phyloP scores from a whole-genome alignment of 1,140 invertebrate species.

The Lycorma delicatula region DNA sequence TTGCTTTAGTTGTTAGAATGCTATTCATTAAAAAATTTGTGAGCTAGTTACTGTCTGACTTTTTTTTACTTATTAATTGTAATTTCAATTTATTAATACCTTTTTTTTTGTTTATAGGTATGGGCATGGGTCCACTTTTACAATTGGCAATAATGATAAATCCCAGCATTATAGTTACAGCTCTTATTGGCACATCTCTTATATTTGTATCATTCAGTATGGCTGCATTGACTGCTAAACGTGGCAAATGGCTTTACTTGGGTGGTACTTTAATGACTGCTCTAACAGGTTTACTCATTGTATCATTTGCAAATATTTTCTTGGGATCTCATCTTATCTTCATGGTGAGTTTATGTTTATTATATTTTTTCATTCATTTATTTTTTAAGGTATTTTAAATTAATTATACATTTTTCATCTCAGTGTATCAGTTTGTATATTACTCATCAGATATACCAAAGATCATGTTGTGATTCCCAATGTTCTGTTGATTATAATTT shows the following conservation, averaged over 20 bases:
- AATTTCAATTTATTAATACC: no score
- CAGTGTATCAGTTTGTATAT: neutral
- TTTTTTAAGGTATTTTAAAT: neutral
- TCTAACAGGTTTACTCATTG: conserved; percentile 65
- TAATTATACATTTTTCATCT: neutral
- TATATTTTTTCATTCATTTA: neutral
- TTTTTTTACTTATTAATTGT: no score
- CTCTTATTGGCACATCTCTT: conserved; percentile 73
- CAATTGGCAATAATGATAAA: conserved; percentile 66
- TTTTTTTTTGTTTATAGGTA: conserved; percentile 45
- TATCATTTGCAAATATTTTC: conserved; percentile 77
- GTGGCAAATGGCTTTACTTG: conserved; percentile 79
- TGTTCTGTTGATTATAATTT: no score
- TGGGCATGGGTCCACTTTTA: conserved; percentile 73
- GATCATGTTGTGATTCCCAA: no score
- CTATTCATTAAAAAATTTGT: no score
- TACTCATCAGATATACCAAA: neutral
- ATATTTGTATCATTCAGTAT: conserved; percentile 88
- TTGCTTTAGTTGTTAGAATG: no score
- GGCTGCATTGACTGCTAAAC: conserved; percentile 70
- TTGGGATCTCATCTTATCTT: conserved; percentile 74
- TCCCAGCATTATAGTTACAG: conserved; percentile 80
- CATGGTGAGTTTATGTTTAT: conserved; percentile 49
- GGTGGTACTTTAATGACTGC: conserved; percentile 73
- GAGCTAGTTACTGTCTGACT: no score